phyloP scores from a whole-genome alignment of 2,888 invertebrate genomes.

The Hyalella azteca region DNA sequence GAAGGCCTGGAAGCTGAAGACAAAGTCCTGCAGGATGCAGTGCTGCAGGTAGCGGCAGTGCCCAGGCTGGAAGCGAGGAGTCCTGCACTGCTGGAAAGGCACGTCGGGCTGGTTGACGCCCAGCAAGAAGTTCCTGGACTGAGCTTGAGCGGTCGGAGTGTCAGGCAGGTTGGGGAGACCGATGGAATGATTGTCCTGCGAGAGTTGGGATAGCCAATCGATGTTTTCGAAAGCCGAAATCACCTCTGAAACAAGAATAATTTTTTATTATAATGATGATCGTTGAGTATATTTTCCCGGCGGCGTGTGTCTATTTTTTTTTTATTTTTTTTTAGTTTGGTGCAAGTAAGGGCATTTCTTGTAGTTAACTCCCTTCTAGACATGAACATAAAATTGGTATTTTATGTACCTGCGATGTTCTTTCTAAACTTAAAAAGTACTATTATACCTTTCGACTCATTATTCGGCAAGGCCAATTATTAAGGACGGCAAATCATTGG shows the following conservation, averaged over 20 bases:
- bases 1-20: constrained; percentile 42
- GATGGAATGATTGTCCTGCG: constrained; percentile 18
- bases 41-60: constrained; percentile 50
- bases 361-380: too few relatives aligned
- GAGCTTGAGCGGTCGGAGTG: constrained; percentile 32
- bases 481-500: too few relatives aligned
- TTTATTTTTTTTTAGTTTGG: too few relatives aligned
- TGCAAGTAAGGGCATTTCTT: too few relatives aligned
- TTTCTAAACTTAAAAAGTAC: too few relatives aligned
- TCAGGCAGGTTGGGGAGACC: constrained; percentile 40
- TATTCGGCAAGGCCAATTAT: too few relatives aligned
- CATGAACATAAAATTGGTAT: too few relatives aligned
- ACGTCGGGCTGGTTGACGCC: constrained; percentile 45
- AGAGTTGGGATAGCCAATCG: constrained; percentile 31
- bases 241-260: constrained; percentile 16
- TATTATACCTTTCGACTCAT: too few relatives aligned
- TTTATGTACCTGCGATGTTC: too few relatives aligned
- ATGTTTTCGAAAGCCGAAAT: constrained; percentile 38
- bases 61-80: constrained; percentile 42
- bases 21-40: constrained; percentile 51
- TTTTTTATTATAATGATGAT: too few relatives aligned
- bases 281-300: too few relatives aligned
- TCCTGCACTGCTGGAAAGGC: constrained; percentile 44
- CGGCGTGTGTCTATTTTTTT: too few relatives aligned
- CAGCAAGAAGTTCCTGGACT: constrained; percentile 43